Conservation (phyloP, 2,797 vertebrate species). For the Clarias laeviceps region DNA sequence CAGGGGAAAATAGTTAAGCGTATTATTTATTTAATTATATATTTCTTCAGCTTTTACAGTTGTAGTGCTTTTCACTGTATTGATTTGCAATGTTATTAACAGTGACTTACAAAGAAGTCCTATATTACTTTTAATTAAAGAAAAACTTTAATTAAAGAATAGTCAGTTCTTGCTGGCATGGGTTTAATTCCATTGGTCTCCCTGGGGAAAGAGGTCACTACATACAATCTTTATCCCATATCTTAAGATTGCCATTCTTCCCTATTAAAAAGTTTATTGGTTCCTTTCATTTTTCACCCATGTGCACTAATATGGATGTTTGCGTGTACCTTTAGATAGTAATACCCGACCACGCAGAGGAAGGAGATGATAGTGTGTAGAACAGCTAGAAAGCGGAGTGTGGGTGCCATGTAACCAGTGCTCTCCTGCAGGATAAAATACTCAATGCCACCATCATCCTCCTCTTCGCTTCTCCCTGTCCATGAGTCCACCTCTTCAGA, state of each 20-base stretch:
- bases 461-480: slow-evolving; percentile 80
- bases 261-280: background rate
- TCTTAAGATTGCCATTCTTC: too few species aligned
- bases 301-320: background rate
- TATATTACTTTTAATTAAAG: background rate
- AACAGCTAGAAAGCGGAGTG: slow-evolving; percentile 87
- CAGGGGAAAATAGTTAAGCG: too few species aligned
- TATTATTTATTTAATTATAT: too few species aligned
- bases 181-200: background rate
- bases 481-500: slow-evolving; percentile 86
- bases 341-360: slow-evolving; percentile 96
- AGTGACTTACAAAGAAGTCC: background rate
- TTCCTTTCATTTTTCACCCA: background rate
- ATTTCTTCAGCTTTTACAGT: background rate
- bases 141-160: background rate
- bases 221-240: background rate
- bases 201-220: background rate
- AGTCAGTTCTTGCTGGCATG: background rate
- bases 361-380: slow-evolving; percentile 96
- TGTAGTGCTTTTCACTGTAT: background rate
- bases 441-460: slow-evolving; percentile 89
- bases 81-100: background rate
- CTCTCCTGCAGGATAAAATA: slow-evolving; percentile 97
- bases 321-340: slow-evolving; percentile 84
- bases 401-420: slow-evolving; percentile 97